These are phyloP conservation scores for Tragulus kanchil DNA, from an alignment of 2,113 vertebrate genomes.

Conservation along the genomic window DNA sequence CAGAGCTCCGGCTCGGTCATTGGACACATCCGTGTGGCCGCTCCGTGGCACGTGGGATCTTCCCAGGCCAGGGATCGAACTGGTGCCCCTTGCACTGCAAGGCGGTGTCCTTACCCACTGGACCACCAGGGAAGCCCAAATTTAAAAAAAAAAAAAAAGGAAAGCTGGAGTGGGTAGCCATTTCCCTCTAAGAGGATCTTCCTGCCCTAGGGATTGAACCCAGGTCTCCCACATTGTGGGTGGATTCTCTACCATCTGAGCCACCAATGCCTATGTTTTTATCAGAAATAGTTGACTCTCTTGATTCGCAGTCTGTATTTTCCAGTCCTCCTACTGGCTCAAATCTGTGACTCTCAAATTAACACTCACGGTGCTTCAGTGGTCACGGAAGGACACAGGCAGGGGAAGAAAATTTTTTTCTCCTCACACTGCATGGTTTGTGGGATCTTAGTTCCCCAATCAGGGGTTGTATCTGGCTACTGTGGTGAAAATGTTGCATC, in stretches of 20 bases:
- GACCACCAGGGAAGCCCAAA: too few species aligned
- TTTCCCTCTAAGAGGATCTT: not conserved
- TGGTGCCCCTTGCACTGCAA: too few species aligned
- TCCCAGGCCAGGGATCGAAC: too few species aligned
- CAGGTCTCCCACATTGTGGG: not conserved
- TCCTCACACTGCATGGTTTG: not conserved
- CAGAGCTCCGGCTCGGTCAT: too few species aligned
- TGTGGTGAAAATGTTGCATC: not conserved
- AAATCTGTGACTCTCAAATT: not conserved
- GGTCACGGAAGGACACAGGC: not conserved
- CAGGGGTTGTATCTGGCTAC: not conserved
- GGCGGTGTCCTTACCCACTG: too few species aligned
- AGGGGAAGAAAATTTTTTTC: not conserved
- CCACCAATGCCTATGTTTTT: not conserved
- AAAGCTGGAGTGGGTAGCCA: not conserved
- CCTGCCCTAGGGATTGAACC: rapidly evolving
- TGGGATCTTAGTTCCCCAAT: not conserved
- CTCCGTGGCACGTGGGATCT: too few species aligned
- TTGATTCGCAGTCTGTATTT: not conserved
- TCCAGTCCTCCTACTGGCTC: not conserved
- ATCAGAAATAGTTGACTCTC: not conserved
- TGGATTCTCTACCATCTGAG: not conserved
- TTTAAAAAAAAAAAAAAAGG: too few species aligned
- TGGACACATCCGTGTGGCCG: too few species aligned
- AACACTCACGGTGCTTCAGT: not conserved